Evolutionary conservation across 2,797 vertebrate genomes (phyloP), one percentile per base, ranked within the genome.

Genomic region (Crocidura indochinensis): DNA sequence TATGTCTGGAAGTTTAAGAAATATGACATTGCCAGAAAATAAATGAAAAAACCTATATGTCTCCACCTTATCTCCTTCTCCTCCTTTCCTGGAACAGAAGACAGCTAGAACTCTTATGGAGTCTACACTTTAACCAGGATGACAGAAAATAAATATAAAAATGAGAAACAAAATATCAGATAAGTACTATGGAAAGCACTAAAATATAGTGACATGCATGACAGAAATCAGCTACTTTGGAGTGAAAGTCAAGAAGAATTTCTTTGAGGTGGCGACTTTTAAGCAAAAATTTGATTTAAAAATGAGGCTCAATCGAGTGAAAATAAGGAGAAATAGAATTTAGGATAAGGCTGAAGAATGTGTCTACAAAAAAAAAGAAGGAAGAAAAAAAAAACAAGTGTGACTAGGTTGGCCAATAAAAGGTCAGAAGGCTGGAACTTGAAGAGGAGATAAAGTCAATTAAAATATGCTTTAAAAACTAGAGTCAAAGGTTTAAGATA

Each of bases 1-100:
- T 69, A 8, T 46, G 31, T 14, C 20, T 62, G 56, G 73, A 47
- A 69, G 67, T 53, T 90, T 78, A 89, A 88, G 75, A 94, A 91
- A 79, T n/a, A 75, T 27, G 26, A 71, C 60, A 62, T 38, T 20
- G 12, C 10, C 17, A 49, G 65, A 75, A 77, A 74, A 53, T 46
- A 20, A 84, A 56, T 73, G 20, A 11, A 3, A 60, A 60, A 60
- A 22, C 17, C 20, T 12, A n/a, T 44, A 49, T 64, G 12, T 84
- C 10, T 83, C 26, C 22, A 27, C 29, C 6, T 81, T 75, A 75
- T 72, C 22, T 51, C 17, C 51, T 12, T 12, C 17, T 12, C 26
- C 2, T 91, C 72, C 44, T 47, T 90, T 90, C 51, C 64, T 69
- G 19, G 26, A 84, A 10, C 90, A 44, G 24, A 86, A 80, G 22